Evolutionary conservation across 2,888 invertebrate genomes (phyloP).

Genomic region (Dolomedes plantarius): DNA sequence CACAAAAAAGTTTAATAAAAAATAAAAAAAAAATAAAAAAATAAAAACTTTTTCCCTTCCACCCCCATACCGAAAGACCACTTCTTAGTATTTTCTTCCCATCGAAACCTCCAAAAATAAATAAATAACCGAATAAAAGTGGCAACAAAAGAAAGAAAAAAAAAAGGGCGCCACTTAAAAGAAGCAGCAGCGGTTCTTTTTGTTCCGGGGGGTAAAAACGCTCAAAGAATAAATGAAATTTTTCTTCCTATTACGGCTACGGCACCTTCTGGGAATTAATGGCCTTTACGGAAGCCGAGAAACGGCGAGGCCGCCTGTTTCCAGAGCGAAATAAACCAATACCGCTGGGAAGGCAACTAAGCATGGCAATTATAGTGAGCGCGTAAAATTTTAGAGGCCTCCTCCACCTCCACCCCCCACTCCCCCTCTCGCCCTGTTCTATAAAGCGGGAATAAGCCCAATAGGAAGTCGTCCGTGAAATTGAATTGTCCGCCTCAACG

Average conservation of each 20-base stretch:
- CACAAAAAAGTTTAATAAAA: neutral
- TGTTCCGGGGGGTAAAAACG: conserved; percentile 60
- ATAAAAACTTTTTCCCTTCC: neutral
- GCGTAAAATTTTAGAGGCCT: conserved; percentile 71
- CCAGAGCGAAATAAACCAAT: conserved; percentile 68
- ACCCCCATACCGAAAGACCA: conserved; percentile 37
- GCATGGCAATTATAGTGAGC: conserved; percentile 71
- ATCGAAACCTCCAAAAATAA: conserved; percentile 51
- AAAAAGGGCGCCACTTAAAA: conserved; percentile 24
- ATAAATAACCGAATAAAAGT: conserved; percentile 36
- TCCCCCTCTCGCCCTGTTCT: conserved; percentile 29
- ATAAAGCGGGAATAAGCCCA: conserved; percentile 60
- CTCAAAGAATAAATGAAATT: conserved; percentile 71
- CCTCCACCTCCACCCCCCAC: no score
- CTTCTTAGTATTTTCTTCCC: conserved; percentile 61
- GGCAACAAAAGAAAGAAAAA: neutral
- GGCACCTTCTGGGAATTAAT: conserved; percentile 71
- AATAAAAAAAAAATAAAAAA: neutral
- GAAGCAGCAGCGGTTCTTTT: conserved; percentile 49
- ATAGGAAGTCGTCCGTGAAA: conserved; percentile 69
- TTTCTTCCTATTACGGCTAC: conserved; percentile 69
- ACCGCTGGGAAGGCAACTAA: conserved; percentile 64
- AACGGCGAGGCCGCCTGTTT: conserved; percentile 35
- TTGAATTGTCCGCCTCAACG: conserved; percentile 71
- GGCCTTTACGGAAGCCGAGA: conserved; percentile 58